Conservation (phyloP, 1,140 invertebrate species). For the Lordiphosa collinella region DNA sequence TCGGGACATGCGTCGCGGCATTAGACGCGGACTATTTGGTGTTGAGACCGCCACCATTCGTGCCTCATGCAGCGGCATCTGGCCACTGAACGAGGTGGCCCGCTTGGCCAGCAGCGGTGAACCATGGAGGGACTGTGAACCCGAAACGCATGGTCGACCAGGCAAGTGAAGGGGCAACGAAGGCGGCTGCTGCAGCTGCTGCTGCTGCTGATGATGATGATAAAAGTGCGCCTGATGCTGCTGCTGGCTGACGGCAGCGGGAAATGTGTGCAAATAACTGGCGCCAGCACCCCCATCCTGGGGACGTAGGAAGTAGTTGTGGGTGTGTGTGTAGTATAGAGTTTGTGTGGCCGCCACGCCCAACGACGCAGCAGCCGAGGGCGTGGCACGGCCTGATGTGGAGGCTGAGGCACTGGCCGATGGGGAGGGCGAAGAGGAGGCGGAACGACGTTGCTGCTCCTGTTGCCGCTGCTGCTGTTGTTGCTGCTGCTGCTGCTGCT, state of each 20-base stretch:
- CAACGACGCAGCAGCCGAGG: conserved; percentile 24
- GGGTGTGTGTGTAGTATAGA: conserved; percentile 52
- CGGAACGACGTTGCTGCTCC: conserved; percentile 52
- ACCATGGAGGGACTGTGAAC: conserved; percentile 60
- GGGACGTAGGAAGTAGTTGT: conserved; percentile 60
- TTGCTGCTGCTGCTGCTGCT: conserved; percentile 79
- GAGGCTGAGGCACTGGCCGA: conserved; percentile 61
- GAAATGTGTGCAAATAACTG: conserved; percentile 67
- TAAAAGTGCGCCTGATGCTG: conserved; percentile 43
- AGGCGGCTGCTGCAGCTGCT: conserved; percentile 51
- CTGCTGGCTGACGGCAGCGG: conserved; percentile 10
- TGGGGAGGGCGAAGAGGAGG: conserved; percentile 69
- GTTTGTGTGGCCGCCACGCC: conserved; percentile 50
- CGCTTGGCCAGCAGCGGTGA: conserved; percentile 71
- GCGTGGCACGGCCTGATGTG: conserved; percentile 59
- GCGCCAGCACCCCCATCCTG: conserved; percentile 44
- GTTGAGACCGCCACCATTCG: conserved; percentile 81
- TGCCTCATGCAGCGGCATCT: conserved; percentile 46
- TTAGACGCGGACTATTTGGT: conserved; percentile 85
- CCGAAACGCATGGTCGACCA: conserved; percentile 23
- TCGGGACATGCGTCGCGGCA: conserved; percentile 82
- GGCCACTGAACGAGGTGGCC: conserved; percentile 74
- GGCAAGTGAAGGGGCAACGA: conserved; percentile 48
- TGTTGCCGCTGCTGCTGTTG: conserved; percentile 16
- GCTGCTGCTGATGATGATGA: conserved; percentile 44